Evolutionary conservation across 1,140 invertebrate genomes (phyloP).

Genomic region (Orchestia grillus): DNA sequence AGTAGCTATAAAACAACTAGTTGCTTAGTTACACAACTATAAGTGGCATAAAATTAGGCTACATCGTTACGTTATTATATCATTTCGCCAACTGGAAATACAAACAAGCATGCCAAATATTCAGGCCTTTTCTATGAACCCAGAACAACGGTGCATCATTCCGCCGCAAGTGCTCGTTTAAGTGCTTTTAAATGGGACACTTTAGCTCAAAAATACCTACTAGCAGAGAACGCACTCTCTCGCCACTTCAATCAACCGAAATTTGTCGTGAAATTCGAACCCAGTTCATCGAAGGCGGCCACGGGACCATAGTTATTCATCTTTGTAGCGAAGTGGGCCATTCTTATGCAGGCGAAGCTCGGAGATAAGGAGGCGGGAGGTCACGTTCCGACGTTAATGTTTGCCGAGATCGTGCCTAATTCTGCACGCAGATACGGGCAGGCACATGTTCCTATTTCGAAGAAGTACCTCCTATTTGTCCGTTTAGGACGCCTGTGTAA

Average conservation of each 20-base stretch:
- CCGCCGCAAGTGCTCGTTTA: too few species aligned
- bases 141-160: neutral
- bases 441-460: slow-evolving; percentile 50
- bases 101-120: too few species aligned
- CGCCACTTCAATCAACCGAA: neutral
- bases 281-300: neutral
- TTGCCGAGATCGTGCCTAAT: slow-evolving; percentile 37
- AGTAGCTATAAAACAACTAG: too few species aligned
- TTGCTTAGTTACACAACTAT: too few species aligned
- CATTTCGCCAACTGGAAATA: too few species aligned
- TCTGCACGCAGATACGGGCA: neutral
- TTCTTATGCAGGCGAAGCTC: slow-evolving; percentile 26
- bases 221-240: neutral
- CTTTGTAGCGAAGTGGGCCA: neutral
- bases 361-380: neutral
- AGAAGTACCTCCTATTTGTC: slow-evolving; percentile 54
- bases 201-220: neutral
- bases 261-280: neutral
- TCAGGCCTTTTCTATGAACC: too few species aligned
- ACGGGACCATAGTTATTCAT: neutral
- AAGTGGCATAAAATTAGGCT: too few species aligned
- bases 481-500: slow-evolving; percentile 48
- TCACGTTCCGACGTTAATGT: slow-evolving; percentile 40
- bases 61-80: too few species aligned
- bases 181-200: neutral